Evolutionary conservation across 2,113 vertebrate species (phyloP), one percentile per base, ranked within the genome.

Genomic region (Lamprotornis superbus): DNA sequence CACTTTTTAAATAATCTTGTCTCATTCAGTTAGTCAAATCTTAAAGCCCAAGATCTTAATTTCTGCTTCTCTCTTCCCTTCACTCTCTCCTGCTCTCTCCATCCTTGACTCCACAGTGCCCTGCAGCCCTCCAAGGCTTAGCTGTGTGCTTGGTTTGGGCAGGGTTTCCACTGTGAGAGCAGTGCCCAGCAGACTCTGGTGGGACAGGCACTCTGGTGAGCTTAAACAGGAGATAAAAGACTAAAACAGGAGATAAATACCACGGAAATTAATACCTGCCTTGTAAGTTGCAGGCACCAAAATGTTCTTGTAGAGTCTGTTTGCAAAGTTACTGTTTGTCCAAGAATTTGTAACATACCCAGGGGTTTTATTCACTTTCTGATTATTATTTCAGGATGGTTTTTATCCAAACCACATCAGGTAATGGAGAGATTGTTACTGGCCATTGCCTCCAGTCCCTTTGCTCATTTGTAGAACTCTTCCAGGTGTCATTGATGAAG

Each of bases 1-100:
- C 27, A 13, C 25, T 6, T 69, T 40, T 91, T 60, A 24, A 88
- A 78, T 88, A 82, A 70, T 39, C 46, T 40, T 95, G 82, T 96
- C 94, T 94, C 61, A 57, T 87, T 76, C 46, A 87, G 64, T 94
- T 90, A 90, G 56, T 73, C 60, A 78, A 9, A 61, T 64, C 57
- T 89, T 84, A 87, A 84, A 68, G 68, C 57, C n/a, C 40, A 37
- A 82, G 80, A 57, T 68, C 69, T 93, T 79, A 67, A 68, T 90
- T 92, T 78, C 68, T 83, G 30, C n/a, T 67, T 6, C 14, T 49
- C 42, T 76, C n/a, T 75, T 74, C 6, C 18, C 15, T 82, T 68
- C 15, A 1, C 12, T 57, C 19, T 80, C 30, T 35, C 37, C 37
- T 69, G 57, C 25, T 37, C 5, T 81, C 60, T 92, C 56, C 14